phyloP scores from a whole-genome alignment of 2,113 vertebrate genomes.

The Falco punctatus region DNA sequence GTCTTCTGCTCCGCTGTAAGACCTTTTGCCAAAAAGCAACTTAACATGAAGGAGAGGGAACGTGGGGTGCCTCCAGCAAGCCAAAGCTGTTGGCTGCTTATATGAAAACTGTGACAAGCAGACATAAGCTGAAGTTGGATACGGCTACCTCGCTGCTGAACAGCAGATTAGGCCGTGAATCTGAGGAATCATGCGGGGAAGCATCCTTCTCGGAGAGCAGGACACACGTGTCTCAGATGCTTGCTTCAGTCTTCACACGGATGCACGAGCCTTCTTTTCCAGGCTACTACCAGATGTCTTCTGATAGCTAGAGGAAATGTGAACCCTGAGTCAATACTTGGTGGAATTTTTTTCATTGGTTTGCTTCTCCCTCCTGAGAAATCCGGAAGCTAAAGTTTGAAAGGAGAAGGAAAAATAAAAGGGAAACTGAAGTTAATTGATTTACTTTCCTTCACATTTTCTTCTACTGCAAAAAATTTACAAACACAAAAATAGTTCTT shows the following conservation, averaged over 20 bases:
- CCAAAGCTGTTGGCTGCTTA: conserved; percentile 25
- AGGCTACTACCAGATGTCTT: conserved; percentile 4
- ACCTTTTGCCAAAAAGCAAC: conserved; percentile 17
- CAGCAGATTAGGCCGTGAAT: not conserved
- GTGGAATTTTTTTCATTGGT: not conserved
- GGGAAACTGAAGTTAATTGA: not conserved
- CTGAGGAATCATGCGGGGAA: not conserved
- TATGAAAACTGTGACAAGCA: not conserved
- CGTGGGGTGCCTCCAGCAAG: not conserved
- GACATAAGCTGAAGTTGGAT: conserved; percentile 20
- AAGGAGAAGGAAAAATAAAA: not conserved
- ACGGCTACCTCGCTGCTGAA: not conserved
- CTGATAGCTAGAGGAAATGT: not conserved
- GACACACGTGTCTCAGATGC: not conserved
- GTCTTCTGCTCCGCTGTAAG: not conserved
- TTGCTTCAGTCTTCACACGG: not conserved
- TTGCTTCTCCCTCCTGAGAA: not conserved
- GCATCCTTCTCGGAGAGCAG: not conserved
- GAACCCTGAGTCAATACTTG: not conserved
- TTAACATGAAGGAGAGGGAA: conserved; percentile 6
- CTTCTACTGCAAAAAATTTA: not conserved
- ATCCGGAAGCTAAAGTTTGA: not conserved
- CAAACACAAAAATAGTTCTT: not conserved
- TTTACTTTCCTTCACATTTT: not conserved
- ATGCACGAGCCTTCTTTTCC: not conserved